Percentiles rank a stretch among this genome's conserved stretches.
These are phyloP conservation scores for Panthera uncia DNA, from an alignment of 2,113 vertebrate genomes.

Conservation along the genomic window DNA sequence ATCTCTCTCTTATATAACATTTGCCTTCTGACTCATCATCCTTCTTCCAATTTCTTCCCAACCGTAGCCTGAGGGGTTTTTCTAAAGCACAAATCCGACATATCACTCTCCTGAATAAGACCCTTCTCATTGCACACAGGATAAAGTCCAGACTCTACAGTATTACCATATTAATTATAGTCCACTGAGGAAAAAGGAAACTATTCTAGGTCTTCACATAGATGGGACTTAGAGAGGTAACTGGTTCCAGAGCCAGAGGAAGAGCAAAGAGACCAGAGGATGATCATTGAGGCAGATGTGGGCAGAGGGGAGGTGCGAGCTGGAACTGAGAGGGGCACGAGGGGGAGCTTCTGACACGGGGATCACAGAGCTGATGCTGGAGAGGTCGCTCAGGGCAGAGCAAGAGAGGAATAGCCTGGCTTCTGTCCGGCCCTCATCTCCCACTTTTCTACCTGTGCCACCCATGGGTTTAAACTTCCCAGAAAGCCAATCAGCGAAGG, in stretches of 20 bases:
- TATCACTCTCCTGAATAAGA: background rate
- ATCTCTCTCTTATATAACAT: constrained; percentile 11
- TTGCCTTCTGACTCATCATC: constrained; percentile 10
- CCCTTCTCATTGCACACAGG: background rate
- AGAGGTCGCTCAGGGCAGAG: background rate
- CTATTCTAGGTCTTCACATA: constrained; percentile 2
- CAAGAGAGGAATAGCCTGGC: background rate
- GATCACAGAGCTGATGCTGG: background rate
- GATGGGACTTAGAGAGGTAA: background rate
- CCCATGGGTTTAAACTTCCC: background rate
- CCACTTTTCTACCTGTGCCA: background rate
- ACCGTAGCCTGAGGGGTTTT: background rate
- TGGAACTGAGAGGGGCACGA: background rate
- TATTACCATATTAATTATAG: background rate
- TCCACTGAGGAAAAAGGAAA: background rate
- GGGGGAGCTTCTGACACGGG: background rate
- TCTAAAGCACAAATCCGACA: constrained; percentile 16
- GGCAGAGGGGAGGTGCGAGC: background rate
- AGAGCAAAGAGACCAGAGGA: background rate
- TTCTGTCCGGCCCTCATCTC: background rate
- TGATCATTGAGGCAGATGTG: background rate
- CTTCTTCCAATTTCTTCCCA: background rate
- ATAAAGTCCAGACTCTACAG: background rate
- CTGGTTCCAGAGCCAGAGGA: background rate
- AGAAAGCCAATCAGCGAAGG: background rate